Percentiles rank a stretch among this genome's conserved stretches.
Evolutionary conservation across 1,140 invertebrate genomes (phyloP).

Genomic region (Teleopsis dalmanni): DNA sequence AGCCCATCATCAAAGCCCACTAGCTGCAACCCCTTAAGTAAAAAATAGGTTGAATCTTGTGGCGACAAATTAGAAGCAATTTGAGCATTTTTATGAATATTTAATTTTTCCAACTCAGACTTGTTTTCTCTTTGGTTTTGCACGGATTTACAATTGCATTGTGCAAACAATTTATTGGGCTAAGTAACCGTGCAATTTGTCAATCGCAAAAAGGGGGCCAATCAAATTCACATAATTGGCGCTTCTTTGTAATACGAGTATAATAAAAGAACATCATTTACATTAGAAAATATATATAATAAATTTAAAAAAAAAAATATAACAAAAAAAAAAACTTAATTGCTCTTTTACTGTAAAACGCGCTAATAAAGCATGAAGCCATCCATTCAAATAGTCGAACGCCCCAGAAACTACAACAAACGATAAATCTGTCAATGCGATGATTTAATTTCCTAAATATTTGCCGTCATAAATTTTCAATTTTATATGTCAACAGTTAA

Average conservation of each 20-base stretch:
- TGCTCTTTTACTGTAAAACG: no score
- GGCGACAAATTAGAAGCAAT: slow-evolving; percentile 1
- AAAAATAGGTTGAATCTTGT: no score
- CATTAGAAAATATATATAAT: not conserved
- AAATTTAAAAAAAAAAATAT: not conserved
- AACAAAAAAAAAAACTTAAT: not conserved
- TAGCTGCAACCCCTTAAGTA: no score
- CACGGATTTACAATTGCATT: no score
- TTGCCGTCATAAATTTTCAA: slow-evolving; percentile 10
- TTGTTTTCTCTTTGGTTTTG: no score
- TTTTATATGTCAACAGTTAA: no score
- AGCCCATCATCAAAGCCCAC: no score
- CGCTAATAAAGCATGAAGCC: no score
- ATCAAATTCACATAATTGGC: not conserved
- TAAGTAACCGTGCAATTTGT: slow-evolving; percentile 3
- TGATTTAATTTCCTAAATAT: slow-evolving; percentile 13
- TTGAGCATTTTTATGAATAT: no score
- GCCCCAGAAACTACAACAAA: no score
- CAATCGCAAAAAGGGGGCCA: not conserved
- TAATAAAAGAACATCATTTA: no score
- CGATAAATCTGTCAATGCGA: slow-evolving; percentile 10
- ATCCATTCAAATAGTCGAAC: no score
- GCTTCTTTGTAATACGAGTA: not conserved
- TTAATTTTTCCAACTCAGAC: slow-evolving; percentile 3
- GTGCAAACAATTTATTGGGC: not conserved